Evolutionary conservation across 2,797 vertebrate species (phyloP), one percentile per base, ranked within the genome.

Genomic region (Todus mexicanus): DNA sequence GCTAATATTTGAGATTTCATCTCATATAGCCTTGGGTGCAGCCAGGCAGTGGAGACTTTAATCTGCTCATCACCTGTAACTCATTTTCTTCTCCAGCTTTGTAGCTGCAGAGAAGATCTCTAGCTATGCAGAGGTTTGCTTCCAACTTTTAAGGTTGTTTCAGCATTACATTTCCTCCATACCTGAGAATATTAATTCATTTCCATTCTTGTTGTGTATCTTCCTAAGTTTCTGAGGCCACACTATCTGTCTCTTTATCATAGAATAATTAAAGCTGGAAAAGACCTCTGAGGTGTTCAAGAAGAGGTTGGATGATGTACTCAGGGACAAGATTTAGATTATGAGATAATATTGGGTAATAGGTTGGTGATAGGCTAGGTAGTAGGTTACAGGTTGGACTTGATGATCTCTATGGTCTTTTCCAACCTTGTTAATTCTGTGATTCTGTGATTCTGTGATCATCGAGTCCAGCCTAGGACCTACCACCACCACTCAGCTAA

Each of bases 61-160:
- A 16, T 61, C 40, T 51, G 27, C 10, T 65, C 42, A 23, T 45
- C 50, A 37, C 43, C 10, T 59, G 2, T 25, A 73, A 10, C 15
- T 70, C 17, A 37, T 42, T 82, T 78, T 12, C 14, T 65, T 65
- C 15, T 77, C 57, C 19, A 47, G 23, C 11, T 74, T 37, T 82
- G 20, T 74, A 63, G 22, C n/a, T 74, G 23, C 17, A 51, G 10
- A 42, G 25, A 17, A 13, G 29, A 35, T 33, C 20, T 60, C 26
- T 3, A 3, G 15, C 11, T 11, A 6, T 5, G 3, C 2, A 42
- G 26, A 65, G 1, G 6, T 45, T 70, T 48, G 3, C 20, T 60
- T 61, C 56, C n/a, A 40, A 15, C 8, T 48, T 69, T 20, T 27
- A 25, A 69, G 14, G 5, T 13, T 40, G 25, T 69, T 68, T 81